Conservation (phyloP, 92 coral and sea anemone genomes). For the Palythoa caribaeorum region DNA sequence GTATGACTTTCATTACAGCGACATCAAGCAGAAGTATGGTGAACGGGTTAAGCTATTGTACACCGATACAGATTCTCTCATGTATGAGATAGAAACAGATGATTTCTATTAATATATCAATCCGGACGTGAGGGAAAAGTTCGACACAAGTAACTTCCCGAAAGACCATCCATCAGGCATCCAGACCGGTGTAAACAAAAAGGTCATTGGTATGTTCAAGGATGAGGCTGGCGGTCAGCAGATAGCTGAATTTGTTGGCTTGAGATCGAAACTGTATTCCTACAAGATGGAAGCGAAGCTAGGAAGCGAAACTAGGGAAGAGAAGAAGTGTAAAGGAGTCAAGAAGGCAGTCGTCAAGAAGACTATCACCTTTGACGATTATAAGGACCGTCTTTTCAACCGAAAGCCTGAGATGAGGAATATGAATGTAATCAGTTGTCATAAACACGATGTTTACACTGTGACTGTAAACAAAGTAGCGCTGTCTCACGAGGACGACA, state of each 20-base stretch:
- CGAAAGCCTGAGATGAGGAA: neutral
- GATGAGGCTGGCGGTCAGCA: neutral
- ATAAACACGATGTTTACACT: neutral
- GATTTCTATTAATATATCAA: too few species aligned
- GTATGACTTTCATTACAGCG: neutral
- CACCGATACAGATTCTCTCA: neutral
- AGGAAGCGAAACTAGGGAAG: neutral
- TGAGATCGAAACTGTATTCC: neutral
- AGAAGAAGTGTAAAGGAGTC: neutral
- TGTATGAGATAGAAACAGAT: too few species aligned
- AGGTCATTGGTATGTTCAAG: neutral
- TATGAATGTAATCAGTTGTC: neutral
- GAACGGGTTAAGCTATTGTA: neutral
- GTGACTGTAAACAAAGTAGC: neutral
- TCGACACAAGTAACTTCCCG: neutral
- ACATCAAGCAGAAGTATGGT: neutral
- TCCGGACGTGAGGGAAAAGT: neutral
- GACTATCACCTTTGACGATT: neutral
- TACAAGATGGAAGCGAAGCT: neutral
- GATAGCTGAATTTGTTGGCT: slow-evolving; percentile 5
- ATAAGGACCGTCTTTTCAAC: neutral
- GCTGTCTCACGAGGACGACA: neutral
- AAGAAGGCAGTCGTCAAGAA: neutral
- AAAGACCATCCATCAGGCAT: neutral
- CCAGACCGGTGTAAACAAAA: neutral